Base-by-base conservation (phyloP, 2,113 vertebrate species). In the Lates calcarifer region DNA sequence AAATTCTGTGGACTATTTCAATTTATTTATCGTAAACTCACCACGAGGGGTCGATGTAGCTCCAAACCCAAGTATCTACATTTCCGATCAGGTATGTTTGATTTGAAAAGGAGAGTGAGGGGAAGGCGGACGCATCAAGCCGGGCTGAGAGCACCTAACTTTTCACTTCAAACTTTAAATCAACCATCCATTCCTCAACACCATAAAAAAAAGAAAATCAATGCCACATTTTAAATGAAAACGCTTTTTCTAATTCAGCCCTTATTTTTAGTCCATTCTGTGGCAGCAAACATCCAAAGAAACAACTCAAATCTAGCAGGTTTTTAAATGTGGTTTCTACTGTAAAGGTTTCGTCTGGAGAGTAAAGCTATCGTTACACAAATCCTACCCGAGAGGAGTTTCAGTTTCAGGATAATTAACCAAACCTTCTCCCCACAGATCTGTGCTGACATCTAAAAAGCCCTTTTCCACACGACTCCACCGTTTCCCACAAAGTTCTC, bases 131-230 rank as follows among this genome's bases (percentile, higher is more conserved):
- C 29, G 14, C 62, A 6, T 26, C 2, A 17, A 61, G 29, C 29
- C 26, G 61, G 22, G 82, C 74, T 66, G 57, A 31, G 83, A 79
- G 13, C 20, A 43, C 47, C 2, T 20, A 7, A 53, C n/a, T 2
- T 75, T 63, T 90, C 88, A 86, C 82, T 82, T 84, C 90, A 91
- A 92, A 89, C 86, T 31, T 39, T 35, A 91, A 91, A 60, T 69
- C 55, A 77, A 41, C n/a, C 45, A 0, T 76, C 64, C 11, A 0
- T 24, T 82, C 43, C 22, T 73, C 24, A 61, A 70, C 4, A 56
- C 51, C 51, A 1, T 37, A 67, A 60, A 58, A 60, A 58, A 61
- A 8, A 20, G 33, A 13, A 47, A 49, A 61, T 56, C 51, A 55
- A 43, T 6, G 41, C 39, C 73, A 72, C 26, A 7, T 71, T 69